phyloP scores from a whole-genome alignment of 2,797 vertebrate species.

The Gallirallus australis region DNA sequence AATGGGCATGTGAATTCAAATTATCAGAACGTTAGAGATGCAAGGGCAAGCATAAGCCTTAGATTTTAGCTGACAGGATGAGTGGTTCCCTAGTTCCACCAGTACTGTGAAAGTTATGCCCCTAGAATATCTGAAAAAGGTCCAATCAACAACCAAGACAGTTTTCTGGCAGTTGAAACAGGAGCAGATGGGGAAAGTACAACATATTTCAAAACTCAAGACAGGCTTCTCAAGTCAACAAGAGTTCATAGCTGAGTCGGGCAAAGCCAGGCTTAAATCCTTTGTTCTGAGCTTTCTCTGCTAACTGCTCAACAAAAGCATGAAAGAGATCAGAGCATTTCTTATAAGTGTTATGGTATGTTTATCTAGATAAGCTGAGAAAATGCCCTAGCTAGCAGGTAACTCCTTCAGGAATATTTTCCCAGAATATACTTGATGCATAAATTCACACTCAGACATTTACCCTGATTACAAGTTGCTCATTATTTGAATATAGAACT shows the following conservation, averaged over 20 bases:
- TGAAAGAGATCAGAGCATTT: not conserved
- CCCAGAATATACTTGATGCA: not conserved
- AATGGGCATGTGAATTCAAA: not conserved
- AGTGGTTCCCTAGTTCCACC: not conserved
- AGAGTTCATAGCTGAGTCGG: not conserved
- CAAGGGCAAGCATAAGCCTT: not conserved
- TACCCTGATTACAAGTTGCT: not conserved
- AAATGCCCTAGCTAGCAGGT: not conserved
- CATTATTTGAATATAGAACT: not conserved
- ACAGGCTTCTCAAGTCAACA: not conserved
- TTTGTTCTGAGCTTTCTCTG: not conserved
- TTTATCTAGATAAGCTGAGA: not conserved
- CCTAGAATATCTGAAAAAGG: not conserved
- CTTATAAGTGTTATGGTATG: not conserved
- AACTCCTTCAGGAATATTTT: not conserved
- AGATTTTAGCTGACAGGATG: not conserved
- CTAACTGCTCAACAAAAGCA: not conserved
- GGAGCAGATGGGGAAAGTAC: conserved; percentile 9
- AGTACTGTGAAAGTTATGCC: not conserved
- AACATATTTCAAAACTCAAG: not conserved
- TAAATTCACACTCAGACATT: not conserved
- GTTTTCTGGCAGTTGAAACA: not conserved
- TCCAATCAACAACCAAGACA: not conserved
- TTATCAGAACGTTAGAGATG: not conserved
- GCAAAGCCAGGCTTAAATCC: not conserved